Conservation (phyloP, 2,888 invertebrate genomes). For the Platerodrilus igneus region DNA sequence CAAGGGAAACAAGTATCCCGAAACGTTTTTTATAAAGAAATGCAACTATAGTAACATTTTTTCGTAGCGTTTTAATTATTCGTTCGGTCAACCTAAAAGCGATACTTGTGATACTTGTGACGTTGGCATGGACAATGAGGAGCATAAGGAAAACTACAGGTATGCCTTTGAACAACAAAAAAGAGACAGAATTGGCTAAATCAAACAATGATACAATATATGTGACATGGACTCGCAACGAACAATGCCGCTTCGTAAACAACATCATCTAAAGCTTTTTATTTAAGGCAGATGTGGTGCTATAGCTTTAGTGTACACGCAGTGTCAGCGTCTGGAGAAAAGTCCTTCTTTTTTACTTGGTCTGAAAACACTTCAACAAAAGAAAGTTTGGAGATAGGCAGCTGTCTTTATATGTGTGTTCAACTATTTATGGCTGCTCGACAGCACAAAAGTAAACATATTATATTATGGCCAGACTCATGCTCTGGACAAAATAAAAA, state of each 20-base stretch:
- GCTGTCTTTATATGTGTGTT: no score
- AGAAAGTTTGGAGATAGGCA: no score
- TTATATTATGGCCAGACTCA: no score
- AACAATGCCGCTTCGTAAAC: slow-evolving; percentile 7
- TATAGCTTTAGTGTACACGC: slow-evolving; percentile 4
- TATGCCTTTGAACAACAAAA: slow-evolving; percentile 1
- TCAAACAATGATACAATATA: slow-evolving; percentile 1
- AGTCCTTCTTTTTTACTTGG: no score
- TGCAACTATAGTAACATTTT: slow-evolving; percentile 5
- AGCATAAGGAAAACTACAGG: slow-evolving; percentile 6
- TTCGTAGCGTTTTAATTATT: slow-evolving; percentile 7
- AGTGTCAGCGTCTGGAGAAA: slow-evolving; percentile 3
- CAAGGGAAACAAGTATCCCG: slow-evolving; percentile 1
- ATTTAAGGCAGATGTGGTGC: slow-evolving; percentile 8
- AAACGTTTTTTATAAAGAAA: slow-evolving; percentile 4
- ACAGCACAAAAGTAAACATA: no score
- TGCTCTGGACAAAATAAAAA: no score
- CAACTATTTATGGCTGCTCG: no score
- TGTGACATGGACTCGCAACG: slow-evolving; percentile 5
- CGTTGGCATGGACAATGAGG: slow-evolving; percentile 3
- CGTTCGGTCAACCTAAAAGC: slow-evolving; percentile 7
- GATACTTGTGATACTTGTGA: slow-evolving; percentile 9
- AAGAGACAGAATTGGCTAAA: slow-evolving; percentile 1
- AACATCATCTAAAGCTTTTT: slow-evolving; percentile 5
- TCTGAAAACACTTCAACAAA: no score